Evolutionary conservation across 2,113 vertebrate genomes (phyloP).

Genomic region (Ceyx melanurus): DNA sequence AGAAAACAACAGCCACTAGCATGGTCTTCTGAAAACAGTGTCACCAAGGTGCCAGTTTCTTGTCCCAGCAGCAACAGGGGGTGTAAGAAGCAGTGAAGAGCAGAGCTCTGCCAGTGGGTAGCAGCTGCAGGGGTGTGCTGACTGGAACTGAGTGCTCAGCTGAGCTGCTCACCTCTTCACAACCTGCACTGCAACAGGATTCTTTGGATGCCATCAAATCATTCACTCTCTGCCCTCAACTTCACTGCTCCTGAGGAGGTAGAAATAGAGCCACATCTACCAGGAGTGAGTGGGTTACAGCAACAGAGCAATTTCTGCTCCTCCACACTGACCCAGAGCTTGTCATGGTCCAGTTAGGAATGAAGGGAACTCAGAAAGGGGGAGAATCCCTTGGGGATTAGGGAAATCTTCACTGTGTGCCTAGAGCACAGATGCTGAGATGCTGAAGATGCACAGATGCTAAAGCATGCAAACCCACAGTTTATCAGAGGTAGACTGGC

Average conservation of each 20-base stretch:
- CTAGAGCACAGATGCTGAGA: conserved; percentile 7
- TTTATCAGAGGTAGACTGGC: conserved; percentile 10
- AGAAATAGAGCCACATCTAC: neutral
- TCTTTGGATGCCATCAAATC: neutral
- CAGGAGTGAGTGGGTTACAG: neutral
- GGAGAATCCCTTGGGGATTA: conserved; percentile 30
- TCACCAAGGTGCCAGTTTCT: neutral
- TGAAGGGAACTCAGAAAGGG: neutral
- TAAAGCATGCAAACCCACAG: neutral
- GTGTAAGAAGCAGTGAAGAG: neutral
- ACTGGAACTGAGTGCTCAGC: neutral
- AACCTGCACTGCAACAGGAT: neutral
- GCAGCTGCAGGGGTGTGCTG: neutral
- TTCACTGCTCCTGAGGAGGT: neutral
- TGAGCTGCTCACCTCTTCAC: neutral
- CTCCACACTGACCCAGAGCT: neutral
- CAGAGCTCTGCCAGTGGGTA: neutral
- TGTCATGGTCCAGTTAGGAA: neutral
- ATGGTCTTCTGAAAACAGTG: neutral
- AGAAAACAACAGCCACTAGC: neutral
- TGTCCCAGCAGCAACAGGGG: neutral
- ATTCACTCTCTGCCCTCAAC: neutral
- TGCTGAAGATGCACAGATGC: neutral
- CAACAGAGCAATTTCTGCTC: neutral
- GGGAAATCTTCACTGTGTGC: neutral